Conservation (phyloP, 2,888 invertebrate species). For the Mythimna albipuncta region DNA sequence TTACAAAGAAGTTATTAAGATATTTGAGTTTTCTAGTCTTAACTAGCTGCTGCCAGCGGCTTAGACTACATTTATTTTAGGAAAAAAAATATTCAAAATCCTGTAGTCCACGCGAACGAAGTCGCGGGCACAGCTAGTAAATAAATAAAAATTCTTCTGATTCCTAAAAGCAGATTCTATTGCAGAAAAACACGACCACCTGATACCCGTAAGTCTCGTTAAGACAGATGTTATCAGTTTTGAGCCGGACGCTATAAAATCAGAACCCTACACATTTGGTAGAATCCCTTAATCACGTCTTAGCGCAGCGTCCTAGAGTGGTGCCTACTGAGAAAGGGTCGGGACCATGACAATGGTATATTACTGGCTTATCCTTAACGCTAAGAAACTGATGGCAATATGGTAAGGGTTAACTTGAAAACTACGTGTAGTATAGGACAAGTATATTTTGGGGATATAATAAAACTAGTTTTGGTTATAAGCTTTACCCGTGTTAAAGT, state of each 20-base stretch:
- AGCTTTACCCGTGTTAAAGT: too few relatives aligned
- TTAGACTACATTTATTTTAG: too few relatives aligned
- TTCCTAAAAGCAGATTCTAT: too few relatives aligned
- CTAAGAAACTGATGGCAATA: not conserved
- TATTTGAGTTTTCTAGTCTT: too few relatives aligned
- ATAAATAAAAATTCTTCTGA: too few relatives aligned
- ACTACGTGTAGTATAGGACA: not conserved
- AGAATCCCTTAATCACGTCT: constrained; percentile 44
- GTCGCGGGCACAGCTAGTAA: too few relatives aligned
- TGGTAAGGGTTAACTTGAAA: not conserved
- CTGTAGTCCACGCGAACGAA: too few relatives aligned
- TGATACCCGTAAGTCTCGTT: not conserved
- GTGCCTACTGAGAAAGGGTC: not conserved
- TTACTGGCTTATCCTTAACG: constrained; percentile 25
- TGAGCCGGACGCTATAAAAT: constrained; percentile 31
- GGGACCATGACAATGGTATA: constrained; percentile 17
- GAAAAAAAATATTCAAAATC: too few relatives aligned
- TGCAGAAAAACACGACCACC: not conserved
- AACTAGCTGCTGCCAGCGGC: too few relatives aligned
- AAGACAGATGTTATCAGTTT: constrained; percentile 37
- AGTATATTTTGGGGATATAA: too few relatives aligned
- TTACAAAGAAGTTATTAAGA: not conserved
- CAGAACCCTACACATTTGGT: constrained; percentile 14
- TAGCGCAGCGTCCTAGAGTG: constrained; percentile 6
- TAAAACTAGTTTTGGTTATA: too few relatives aligned